Percentiles rank a stretch among this genome's conserved stretches.
Conservation (phyloP, 2,888 invertebrate genomes). For the Coremacera marginata region DNA sequence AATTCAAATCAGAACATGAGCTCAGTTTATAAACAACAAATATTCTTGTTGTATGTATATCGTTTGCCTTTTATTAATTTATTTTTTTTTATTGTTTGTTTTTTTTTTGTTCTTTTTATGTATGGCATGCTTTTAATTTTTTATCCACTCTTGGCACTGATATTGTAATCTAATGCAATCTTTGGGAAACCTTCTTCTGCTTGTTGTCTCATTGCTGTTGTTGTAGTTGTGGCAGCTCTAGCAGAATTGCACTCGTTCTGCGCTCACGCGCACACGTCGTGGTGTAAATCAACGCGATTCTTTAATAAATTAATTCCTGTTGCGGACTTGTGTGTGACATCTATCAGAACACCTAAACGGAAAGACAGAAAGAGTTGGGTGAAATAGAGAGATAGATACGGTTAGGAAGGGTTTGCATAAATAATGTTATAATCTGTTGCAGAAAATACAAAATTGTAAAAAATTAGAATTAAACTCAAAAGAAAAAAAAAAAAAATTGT, state of each 20-base stretch:
- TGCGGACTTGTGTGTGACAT: conserved; percentile 43
- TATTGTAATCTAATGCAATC: conserved; percentile 46
- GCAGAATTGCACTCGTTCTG: conserved; percentile 28
- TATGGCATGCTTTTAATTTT: conserved; percentile 14
- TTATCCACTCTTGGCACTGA: conserved; percentile 13
- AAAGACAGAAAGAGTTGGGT: not conserved
- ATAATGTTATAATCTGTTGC: no score
- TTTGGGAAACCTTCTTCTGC: conserved; percentile 34
- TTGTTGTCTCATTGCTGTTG: not conserved
- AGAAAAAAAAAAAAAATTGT: no score
- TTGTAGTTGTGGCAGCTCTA: not conserved
- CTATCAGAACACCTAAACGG: conserved; percentile 39
- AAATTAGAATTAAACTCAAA: no score
- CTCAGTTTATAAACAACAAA: conserved; percentile 38
- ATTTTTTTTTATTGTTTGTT: not conserved
- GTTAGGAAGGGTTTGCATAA: no score
- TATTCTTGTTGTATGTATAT: conserved; percentile 10
- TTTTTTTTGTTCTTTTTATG: not conserved
- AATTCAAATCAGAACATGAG: conserved; percentile 46
- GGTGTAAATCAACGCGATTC: conserved; percentile 40
- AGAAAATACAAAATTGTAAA: no score
- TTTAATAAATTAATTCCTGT: conserved; percentile 49
- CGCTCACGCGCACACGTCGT: conserved; percentile 22
- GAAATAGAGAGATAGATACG: no score
- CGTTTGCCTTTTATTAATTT: not conserved